Base-by-base conservation (phyloP, 2,888 invertebrate genomes). In the Synergus gifuensis region DNA sequence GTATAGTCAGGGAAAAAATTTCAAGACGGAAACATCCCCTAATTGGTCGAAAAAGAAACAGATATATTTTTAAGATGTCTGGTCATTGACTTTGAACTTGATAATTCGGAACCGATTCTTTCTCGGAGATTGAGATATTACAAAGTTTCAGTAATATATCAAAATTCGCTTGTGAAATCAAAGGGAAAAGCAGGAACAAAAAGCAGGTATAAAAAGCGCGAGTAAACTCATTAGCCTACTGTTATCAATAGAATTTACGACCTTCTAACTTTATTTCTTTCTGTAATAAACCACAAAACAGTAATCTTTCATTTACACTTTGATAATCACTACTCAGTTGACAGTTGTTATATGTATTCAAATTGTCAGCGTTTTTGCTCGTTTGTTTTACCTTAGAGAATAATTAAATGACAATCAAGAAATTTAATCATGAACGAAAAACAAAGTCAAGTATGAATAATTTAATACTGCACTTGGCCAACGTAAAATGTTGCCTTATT, bases 261-360 rank as follows among this genome's bases (percentile, higher is more conserved):
- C 54, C 73, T 54, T 73, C 54, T n/a, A 36, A 49, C n/a, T 54
- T 67, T 46, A 14, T 54, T 73, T 73, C 1, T 28, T 69, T 73
- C 14, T 54, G 14, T 14, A 73, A 16, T 54, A 36, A 73, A 54
- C 54, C 73, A 54, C 36, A 54, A 73, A 73, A 73, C 54, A n/a
- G 36, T 73, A 73, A 73, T 18, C 49, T n/a, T 54, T 73, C 49
- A 40, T 73, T 73, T 28, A 73, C 49, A 73, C 36, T 73, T 54
- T 73, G 49, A 73, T 54, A n/a, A 46, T 73, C 14, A 36, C n/a
- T 36, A 8, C 28, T 28, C 3, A 69, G 49, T 46, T 28, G 28
- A 28, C 46, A 49, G 46, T 63, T 40, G 5, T 8, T 36, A 36
- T 4, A 16, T 54, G n/a, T n/a, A 28, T 54, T 73, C 40, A 36